phyloP scores from a whole-genome alignment of 64 coral and sea anemone species.

The Hydrozoanthus tunicans region DNA sequence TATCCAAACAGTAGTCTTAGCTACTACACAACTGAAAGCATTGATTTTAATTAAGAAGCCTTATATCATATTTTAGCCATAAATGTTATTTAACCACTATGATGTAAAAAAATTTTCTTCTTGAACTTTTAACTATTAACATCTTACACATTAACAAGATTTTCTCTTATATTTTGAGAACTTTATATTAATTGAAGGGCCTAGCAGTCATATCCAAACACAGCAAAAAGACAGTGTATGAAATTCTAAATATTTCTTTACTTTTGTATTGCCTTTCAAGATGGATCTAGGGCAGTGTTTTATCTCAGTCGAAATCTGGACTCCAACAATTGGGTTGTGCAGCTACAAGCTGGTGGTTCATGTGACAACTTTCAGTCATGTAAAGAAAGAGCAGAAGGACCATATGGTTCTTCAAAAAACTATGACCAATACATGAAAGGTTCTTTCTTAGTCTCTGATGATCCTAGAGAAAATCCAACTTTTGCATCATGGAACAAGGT shows the following conservation, averaged over 20 bases:
- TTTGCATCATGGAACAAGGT: slow-evolving; percentile 99
- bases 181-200: too few relatives aligned
- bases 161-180: too few relatives aligned
- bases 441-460: slow-evolving; percentile 86
- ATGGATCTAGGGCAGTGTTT: slow-evolving; percentile 93
- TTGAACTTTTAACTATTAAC: too few relatives aligned
- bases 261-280: slow-evolving; percentile 35
- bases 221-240: not conserved
- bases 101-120: too few relatives aligned
- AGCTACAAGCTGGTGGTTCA: slow-evolving; percentile 92
- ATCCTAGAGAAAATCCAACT: slow-evolving; percentile 89
- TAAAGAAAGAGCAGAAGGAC: slow-evolving; percentile 74
- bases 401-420: slow-evolving; percentile 80
- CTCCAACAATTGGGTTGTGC: slow-evolving; percentile 88
- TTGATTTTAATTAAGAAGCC: too few relatives aligned
- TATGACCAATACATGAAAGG: slow-evolving; percentile 79
- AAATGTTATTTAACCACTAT: too few relatives aligned
- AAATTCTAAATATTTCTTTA: not conserved
- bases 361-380: slow-evolving; percentile 71
- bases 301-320: slow-evolving; percentile 87
- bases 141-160: too few relatives aligned
- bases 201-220: not conserved
- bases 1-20: too few relatives aligned
- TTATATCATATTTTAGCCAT: too few relatives aligned
- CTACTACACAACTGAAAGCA: too few relatives aligned